Conservation (phyloP, 2,888 invertebrate genomes). For the Nemotelus nigrinus region DNA sequence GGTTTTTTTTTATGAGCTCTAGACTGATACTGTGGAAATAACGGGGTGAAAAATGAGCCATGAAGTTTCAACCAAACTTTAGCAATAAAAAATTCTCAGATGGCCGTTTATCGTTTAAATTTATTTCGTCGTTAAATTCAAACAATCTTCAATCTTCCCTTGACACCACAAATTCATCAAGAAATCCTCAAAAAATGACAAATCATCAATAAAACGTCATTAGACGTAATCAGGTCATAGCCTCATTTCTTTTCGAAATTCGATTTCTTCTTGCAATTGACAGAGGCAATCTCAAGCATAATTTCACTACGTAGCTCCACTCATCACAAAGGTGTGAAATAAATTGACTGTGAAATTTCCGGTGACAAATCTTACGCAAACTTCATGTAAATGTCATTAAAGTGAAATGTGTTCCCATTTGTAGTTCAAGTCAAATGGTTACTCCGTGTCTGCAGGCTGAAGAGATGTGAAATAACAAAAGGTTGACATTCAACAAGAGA, state of each 20-base stretch:
- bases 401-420: constrained; percentile 18
- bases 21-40: too few relatives aligned
- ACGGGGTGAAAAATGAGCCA: too few relatives aligned
- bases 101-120: too few relatives aligned
- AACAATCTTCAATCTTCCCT: not conserved
- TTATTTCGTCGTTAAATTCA: too few relatives aligned
- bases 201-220: not conserved
- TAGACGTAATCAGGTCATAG: not conserved
- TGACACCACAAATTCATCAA: not conserved
- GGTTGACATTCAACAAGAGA: too few relatives aligned
- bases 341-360: constrained; percentile 33
- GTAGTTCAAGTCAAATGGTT: not conserved
- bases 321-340: constrained; percentile 27
- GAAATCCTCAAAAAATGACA: constrained; percentile 22
- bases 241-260: not conserved
- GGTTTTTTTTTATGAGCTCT: too few relatives aligned
- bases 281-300: constrained; percentile 7
- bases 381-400: constrained; percentile 31
- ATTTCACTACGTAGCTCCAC: not conserved
- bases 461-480: too few relatives aligned
- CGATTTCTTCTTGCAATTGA: constrained; percentile 10
- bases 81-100: too few relatives aligned
- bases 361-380: constrained; percentile 32
- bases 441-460: too few relatives aligned
- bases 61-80: too few relatives aligned